Percentiles rank a stretch among this genome's conserved stretches.
Evolutionary conservation across 53 echinoderm and acorn worm genomes (phyloP).

Genomic region (Holothuria leucospilota): DNA sequence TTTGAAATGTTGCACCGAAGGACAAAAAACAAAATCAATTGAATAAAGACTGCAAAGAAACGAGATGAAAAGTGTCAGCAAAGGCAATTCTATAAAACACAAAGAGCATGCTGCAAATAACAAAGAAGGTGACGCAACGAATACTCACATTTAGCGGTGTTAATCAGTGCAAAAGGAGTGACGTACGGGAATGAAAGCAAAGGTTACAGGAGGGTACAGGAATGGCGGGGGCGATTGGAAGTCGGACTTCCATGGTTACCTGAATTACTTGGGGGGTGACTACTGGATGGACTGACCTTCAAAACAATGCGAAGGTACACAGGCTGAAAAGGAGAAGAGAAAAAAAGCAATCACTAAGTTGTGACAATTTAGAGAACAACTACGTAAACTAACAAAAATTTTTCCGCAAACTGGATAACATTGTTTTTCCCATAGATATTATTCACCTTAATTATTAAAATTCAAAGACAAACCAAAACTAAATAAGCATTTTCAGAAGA

Average conservation of each 20-base stretch:
- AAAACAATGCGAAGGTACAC: constrained; percentile 28
- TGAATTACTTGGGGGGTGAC: constrained; percentile 35
- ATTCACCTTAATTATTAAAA: no score
- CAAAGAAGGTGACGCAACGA: constrained; percentile 6
- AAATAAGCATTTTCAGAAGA: no score
- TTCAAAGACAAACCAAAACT: no score
- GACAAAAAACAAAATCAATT: no score
- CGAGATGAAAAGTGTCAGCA: no score
- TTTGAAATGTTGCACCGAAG: no score
- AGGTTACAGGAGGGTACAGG: constrained; percentile 39
- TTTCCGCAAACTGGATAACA: background rate
- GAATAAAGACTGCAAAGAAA: no score
- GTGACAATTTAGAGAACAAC: background rate
- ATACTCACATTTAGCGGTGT: constrained; percentile 42
- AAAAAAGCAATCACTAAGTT: background rate
- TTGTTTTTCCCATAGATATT: no score
- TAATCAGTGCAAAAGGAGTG: constrained; percentile 43
- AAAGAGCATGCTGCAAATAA: constrained; percentile 7
- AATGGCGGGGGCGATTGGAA: constrained; percentile 20
- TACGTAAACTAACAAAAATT: background rate
- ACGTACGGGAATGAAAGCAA: background rate
- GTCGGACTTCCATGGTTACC: constrained; percentile 11
- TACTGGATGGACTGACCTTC: constrained; percentile 26
- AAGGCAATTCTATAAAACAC: background rate
- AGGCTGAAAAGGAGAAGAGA: constrained; percentile 4